Evolutionary conservation across 2,888 invertebrate species (phyloP), one percentile per base, ranked within the genome.

Genomic region (Argynnis bischoffii): DNA sequence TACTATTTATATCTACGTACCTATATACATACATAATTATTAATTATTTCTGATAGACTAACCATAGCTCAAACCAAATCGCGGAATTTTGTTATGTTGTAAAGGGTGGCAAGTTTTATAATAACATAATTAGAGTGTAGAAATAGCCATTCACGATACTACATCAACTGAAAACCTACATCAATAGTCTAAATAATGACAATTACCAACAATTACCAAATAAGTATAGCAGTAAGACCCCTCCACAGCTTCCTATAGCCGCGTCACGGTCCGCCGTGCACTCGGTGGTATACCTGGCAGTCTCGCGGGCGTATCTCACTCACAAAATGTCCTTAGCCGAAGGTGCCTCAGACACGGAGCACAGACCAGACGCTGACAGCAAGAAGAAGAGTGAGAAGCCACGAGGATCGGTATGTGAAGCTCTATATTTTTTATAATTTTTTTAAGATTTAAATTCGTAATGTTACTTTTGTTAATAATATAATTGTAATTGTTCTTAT

Each of bases 301-400:
- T 74, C 63, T 67, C 79, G 79, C 76, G 71, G 79, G 85, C 77
- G 74, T 69, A 72, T 73, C 79, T 72, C 90, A 92, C 86, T 89
- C 84, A 81, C 81, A 81, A 83, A 86, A 92, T 92, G 92, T 92
- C 92, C 88, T 80, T 92, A 83, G 92, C 83, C 60, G 92, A 90
- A 86, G 91, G 85, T 73, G 82, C 82, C 71, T 92, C 92, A 65
- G 92, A 92, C 78, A 85, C 86, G 55, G 91, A 92, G 77, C 84
- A 85, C 66, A 78, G 77, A 61, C 77, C 71, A 46, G 78, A 77
- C 15, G 76, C 76, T 46, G 76, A 78, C 56, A 73, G 67, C 15
- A 74, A 74, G 56, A 77, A 76, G 66, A 77, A 76, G 64, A 69
- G 67, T 14, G 76, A 79, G 18, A 77, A 79, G 71, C 69, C 72